Conservation (phyloP, 2,888 invertebrate genomes). For the Artemia sp. region DNA sequence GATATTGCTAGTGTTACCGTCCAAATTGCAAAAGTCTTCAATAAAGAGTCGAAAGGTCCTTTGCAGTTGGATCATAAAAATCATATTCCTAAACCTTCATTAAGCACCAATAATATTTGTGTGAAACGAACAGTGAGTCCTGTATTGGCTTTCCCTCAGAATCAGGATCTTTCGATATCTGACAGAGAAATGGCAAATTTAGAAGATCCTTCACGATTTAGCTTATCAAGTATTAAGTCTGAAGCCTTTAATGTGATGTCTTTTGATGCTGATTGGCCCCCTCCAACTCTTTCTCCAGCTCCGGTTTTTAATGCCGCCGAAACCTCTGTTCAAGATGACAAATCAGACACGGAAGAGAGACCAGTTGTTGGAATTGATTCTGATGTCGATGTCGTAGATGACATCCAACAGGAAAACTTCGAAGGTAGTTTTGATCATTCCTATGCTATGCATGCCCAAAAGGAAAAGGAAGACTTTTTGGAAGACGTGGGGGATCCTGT, state of each 20-base stretch:
- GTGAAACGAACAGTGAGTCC: neutral
- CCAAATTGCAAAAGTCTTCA: conserved; percentile 29
- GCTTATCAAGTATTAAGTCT: too few species aligned
- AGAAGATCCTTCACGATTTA: neutral
- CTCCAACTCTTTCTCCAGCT: neutral
- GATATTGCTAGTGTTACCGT: conserved; percentile 35
- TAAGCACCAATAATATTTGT: neutral
- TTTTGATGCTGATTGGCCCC: neutral
- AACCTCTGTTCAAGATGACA: neutral
- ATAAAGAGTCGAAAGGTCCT: neutral
- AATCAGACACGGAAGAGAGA: neutral
- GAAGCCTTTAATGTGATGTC: too few species aligned
- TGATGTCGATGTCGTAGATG: neutral
- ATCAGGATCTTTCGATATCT: neutral
- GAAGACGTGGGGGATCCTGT: neutral
- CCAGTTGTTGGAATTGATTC: neutral
- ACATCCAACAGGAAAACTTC: neutral
- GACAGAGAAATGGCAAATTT: neutral
- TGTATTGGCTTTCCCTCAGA: neutral
- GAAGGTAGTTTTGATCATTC: neutral
- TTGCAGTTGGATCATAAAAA: neutral
- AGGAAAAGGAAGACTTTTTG: neutral
- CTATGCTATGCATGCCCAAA: neutral
- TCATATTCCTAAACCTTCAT: neutral
- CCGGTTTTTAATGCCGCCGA: neutral